phyloP scores from a whole-genome alignment of 2,113 vertebrate genomes.

The Peucedramus taeniatus region DNA sequence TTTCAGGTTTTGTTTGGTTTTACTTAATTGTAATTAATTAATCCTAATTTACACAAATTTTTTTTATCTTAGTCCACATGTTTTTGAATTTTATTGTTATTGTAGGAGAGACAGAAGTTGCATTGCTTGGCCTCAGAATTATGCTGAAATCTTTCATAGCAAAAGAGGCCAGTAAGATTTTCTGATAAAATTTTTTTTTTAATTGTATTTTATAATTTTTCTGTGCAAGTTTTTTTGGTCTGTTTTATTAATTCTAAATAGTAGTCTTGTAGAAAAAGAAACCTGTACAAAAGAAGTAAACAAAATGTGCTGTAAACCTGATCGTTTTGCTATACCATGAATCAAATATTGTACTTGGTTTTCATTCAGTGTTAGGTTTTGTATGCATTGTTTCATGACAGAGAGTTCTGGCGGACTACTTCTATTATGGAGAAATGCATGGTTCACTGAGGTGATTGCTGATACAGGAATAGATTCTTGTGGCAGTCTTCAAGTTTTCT shows the following conservation, averaged over 20 bases:
- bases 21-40: neutral
- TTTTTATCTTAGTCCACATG: neutral
- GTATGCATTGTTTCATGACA: neutral
- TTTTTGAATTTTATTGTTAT: neutral
- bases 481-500: neutral
- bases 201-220: neutral
- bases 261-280: neutral
- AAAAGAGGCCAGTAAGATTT: neutral
- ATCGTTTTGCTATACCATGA: neutral
- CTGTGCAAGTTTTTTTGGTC: accelerated
- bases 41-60: neutral
- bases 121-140: neutral
- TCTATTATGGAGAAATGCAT: neutral
- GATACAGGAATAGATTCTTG: neutral
- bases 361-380: neutral
- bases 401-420: neutral
- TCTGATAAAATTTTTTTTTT: neutral
- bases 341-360: neutral
- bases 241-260: neutral
- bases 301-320: neutral
- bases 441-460: neutral
- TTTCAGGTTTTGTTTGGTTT: neutral
- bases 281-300: neutral
- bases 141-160: neutral
- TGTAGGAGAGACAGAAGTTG: neutral